Conservation (phyloP, 1,140 invertebrate genomes). For the Cotesia typhae region DNA sequence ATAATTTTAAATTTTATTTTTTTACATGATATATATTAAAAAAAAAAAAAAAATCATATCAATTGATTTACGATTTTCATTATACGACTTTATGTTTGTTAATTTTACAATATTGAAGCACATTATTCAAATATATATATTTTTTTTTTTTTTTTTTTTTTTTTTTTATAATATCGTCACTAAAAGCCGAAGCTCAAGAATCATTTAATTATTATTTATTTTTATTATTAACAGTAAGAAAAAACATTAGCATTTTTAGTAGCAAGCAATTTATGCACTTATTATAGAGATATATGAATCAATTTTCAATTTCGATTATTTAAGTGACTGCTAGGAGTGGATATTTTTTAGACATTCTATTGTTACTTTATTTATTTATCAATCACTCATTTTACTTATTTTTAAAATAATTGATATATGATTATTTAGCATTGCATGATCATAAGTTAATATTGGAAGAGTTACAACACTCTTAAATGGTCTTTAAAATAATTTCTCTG, state of each 20-base stretch:
- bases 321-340: too few species aligned
- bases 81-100: slow-evolving; percentile 45
- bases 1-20: slow-evolving; percentile 37
- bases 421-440: too few species aligned
- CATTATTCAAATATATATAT: slow-evolving; percentile 34
- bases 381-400: too few species aligned
- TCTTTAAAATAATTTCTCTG: too few species aligned
- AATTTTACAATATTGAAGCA: slow-evolving; percentile 40
- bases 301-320: too few species aligned
- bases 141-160: not conserved
- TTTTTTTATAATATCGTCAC: slow-evolving; percentile 38
- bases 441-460: too few species aligned
- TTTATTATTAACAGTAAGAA: slow-evolving; percentile 16
- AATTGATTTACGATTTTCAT: slow-evolving; percentile 43
- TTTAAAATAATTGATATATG: too few species aligned
- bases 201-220: too few species aligned
- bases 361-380: too few species aligned
- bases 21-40: slow-evolving; percentile 6
- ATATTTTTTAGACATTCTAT: too few species aligned
- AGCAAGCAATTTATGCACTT: slow-evolving; percentile 33
- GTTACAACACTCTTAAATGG: too few species aligned
- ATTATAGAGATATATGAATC: not conserved
- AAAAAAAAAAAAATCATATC: slow-evolving; percentile 32
- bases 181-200: slow-evolving; percentile 47
- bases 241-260: slow-evolving; percentile 39